Evolutionary conservation across 35 echinoderm and acorn worm species (phyloP).

Genomic region (Ophioderma brevispina): DNA sequence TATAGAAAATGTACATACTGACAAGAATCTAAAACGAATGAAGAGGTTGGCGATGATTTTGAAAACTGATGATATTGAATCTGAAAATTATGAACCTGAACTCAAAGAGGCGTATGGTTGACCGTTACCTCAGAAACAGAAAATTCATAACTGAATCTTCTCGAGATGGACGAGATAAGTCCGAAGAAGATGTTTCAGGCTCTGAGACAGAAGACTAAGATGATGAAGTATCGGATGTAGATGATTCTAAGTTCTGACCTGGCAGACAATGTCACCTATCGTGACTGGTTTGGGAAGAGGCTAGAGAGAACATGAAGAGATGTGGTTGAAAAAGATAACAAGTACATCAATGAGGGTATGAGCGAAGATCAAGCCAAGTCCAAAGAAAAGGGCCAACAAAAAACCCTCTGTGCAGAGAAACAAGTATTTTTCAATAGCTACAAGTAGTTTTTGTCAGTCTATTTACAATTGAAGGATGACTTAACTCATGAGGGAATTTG

Average conservation of each 20-base stretch:
- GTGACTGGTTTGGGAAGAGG: not conserved
- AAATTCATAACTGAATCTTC: no score
- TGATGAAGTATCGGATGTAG: not conserved
- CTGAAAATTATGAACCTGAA: no score
- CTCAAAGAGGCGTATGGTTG: no score
- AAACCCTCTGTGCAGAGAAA: not conserved
- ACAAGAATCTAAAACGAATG: no score
- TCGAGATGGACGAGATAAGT: no score
- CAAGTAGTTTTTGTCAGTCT: not conserved
- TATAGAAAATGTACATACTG: no score
- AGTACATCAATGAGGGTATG: slow-evolving; percentile 4
- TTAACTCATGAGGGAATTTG: not conserved
- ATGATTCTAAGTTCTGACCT: not conserved
- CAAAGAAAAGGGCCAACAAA: not conserved
- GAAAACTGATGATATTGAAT: no score
- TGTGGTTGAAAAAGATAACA: not conserved
- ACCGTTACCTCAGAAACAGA: no score
- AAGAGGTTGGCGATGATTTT: no score
- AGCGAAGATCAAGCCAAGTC: not conserved
- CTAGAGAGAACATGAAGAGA: not conserved
- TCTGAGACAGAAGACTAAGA: not conserved
- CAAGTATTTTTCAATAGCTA: not conserved
- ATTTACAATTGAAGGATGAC: not conserved
- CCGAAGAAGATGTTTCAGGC: no score
- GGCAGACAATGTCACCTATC: not conserved